These are phyloP conservation scores for Drosophila recens DNA, from an alignment of 2,888 invertebrate genomes.

Conservation along the genomic window DNA sequence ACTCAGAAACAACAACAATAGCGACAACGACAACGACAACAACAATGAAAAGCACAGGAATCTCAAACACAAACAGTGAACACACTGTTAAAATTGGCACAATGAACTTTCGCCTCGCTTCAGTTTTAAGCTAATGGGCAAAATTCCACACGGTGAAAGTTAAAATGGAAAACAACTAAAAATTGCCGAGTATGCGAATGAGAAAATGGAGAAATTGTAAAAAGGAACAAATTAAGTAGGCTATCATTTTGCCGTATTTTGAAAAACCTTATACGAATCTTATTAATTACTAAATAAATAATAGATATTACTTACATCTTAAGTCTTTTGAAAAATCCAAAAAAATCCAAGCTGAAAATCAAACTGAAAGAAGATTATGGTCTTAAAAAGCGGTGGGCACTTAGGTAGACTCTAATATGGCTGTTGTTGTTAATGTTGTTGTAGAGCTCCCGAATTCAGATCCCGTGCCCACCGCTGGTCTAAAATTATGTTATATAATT, in stretches of 20 bases:
- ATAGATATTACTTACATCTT: no score
- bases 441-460: no score
- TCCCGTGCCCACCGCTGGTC: no score
- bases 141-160: conserved; percentile 46
- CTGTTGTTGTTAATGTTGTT: no score
- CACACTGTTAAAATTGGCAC: conserved; percentile 69
- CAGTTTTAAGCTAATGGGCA: conserved; percentile 49
- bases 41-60: conserved; percentile 30
- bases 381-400: no score
- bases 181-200: neutral
- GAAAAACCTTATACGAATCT: neutral
- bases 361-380: no score
- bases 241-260: neutral
- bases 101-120: conserved; percentile 66
- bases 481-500: no score
- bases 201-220: neutral
- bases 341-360: no score
- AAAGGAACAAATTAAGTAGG: neutral
- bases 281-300: no score
- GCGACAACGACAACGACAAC: conserved; percentile 7
- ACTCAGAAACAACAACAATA: conserved; percentile 27
- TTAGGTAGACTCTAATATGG: no score
- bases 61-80: conserved; percentile 43
- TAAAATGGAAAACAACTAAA: conserved; percentile 14
- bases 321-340: no score